These are phyloP conservation scores for Bombus picipes DNA, from an alignment of 1,140 invertebrate species.

Conservation along the genomic window DNA sequence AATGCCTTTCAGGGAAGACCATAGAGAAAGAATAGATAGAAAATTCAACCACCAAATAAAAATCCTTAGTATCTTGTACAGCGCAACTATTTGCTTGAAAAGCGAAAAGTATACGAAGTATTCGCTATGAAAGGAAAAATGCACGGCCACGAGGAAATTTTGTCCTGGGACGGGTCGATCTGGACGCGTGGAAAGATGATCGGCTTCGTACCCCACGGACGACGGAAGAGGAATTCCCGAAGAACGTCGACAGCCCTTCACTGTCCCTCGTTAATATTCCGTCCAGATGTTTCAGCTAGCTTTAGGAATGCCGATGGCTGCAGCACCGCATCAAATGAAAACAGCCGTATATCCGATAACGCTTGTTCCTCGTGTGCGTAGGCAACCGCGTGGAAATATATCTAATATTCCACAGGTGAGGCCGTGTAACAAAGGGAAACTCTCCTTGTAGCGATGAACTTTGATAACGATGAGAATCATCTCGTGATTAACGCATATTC, in stretches of 20 bases:
- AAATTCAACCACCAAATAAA: not conserved
- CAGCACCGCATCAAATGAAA: conserved; percentile 38
- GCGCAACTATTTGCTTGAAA: not conserved
- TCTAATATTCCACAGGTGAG: conserved; percentile 16
- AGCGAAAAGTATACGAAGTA: not conserved
- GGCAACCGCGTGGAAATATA: conserved; percentile 10
- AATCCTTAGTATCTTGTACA: not conserved
- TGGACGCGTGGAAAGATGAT: conserved; percentile 5
- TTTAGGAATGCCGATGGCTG: conserved; percentile 41
- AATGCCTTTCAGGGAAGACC: not conserved
- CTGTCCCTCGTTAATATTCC: conserved; percentile 65
- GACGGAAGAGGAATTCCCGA: conserved; percentile 33
- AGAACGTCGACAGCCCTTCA: conserved; percentile 31
- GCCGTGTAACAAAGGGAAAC: not conserved
- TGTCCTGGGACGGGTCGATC: not conserved
- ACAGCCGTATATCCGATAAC: conserved; percentile 21
- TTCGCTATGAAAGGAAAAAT: not conserved
- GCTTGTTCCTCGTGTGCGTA: not conserved
- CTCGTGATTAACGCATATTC: not conserved
- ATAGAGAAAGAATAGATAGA: not conserved
- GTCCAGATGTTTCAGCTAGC: conserved; percentile 57
- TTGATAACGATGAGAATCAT: not conserved
- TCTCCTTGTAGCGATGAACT: not conserved
- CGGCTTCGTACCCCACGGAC: conserved; percentile 26
- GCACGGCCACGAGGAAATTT: not conserved